A percentile compares a stretch with the other conserved stretches of the same genome.
phyloP scores from a whole-genome alignment of 2,888 invertebrate species.

The Cheiracanthium punctorium region DNA sequence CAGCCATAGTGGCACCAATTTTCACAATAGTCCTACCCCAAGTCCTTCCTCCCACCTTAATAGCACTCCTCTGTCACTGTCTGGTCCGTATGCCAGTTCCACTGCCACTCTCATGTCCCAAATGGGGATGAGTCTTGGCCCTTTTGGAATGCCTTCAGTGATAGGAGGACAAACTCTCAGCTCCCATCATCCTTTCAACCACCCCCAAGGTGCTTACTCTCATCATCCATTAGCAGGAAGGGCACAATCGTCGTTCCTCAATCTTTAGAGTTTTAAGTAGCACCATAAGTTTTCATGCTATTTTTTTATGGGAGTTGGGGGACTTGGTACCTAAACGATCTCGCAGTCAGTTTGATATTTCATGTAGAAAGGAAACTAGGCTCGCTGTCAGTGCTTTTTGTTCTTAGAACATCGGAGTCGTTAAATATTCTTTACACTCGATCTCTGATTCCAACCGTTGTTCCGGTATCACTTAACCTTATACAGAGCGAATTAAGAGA shows the following conservation, averaged over 20 bases:
- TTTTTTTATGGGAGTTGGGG: too few species aligned
- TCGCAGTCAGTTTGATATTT: too few species aligned
- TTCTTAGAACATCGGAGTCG: too few species aligned
- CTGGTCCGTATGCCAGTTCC: slow-evolving; percentile 61
- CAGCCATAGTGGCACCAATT: slow-evolving; percentile 66
- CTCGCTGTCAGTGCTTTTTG: too few species aligned
- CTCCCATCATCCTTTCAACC: slow-evolving; percentile 55
- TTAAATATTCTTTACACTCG: too few species aligned
- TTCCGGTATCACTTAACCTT: too few species aligned
- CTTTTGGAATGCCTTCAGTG: slow-evolving; percentile 60
- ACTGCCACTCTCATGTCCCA: slow-evolving; percentile 60
- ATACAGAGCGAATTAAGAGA: too few species aligned
- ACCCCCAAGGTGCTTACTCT: slow-evolving; percentile 55
- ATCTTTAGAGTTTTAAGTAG: slow-evolving; percentile 46
- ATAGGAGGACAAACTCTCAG: slow-evolving; percentile 52
- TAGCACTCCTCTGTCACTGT: slow-evolving; percentile 43
- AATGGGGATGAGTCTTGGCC: slow-evolving; percentile 66
- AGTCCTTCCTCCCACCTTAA: slow-evolving; percentile 58
- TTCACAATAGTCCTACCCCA: slow-evolving; percentile 64
- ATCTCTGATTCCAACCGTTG: too few species aligned
- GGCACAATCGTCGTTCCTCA: slow-evolving; percentile 61
- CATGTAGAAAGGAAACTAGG: too few species aligned
- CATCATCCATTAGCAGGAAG: slow-evolving; percentile 59
- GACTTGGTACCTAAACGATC: too few species aligned
- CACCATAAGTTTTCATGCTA: slow-evolving; percentile 65